Conservation (phyloP, 2,888 invertebrate species). For the Nephrotoma appendiculata region DNA sequence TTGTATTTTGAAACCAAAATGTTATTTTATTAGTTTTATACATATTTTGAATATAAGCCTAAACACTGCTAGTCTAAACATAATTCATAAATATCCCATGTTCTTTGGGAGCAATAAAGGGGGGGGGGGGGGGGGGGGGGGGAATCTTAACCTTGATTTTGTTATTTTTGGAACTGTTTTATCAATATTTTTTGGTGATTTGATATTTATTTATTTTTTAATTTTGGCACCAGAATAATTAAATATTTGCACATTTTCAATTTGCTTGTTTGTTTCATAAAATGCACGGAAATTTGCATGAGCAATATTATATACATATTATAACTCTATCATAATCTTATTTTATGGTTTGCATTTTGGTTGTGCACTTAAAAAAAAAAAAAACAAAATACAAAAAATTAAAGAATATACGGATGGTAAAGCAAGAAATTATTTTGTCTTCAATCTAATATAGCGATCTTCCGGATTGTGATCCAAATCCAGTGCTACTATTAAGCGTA, state of each 20-base stretch:
- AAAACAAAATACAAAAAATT: background rate
- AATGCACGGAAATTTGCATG: background rate
- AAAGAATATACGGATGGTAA: background rate
- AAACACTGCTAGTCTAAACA: background rate
- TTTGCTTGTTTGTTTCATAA: background rate
- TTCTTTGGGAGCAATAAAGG: no score
- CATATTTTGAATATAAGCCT: background rate
- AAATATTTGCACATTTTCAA: background rate
- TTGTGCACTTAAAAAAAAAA: background rate
- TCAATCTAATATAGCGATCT: constrained; percentile 2
- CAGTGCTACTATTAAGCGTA: constrained; percentile 1
- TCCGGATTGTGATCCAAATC: constrained; percentile 4
- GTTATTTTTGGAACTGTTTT: background rate
- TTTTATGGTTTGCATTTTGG: background rate
- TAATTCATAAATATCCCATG: background rate
- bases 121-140: background rate
- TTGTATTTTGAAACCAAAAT: background rate
- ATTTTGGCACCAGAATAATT: background rate
- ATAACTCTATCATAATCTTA: background rate
- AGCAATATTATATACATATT: background rate
- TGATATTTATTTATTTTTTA: background rate
- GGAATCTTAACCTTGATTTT: background rate
- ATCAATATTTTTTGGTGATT: background rate
- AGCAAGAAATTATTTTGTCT: background rate
- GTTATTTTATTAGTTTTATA: background rate